Percentiles rank a stretch among this genome's conserved stretches.
Conservation (phyloP, 35 echinoderm and acorn worm species). For the Heliocidaris tuberculata region DNA sequence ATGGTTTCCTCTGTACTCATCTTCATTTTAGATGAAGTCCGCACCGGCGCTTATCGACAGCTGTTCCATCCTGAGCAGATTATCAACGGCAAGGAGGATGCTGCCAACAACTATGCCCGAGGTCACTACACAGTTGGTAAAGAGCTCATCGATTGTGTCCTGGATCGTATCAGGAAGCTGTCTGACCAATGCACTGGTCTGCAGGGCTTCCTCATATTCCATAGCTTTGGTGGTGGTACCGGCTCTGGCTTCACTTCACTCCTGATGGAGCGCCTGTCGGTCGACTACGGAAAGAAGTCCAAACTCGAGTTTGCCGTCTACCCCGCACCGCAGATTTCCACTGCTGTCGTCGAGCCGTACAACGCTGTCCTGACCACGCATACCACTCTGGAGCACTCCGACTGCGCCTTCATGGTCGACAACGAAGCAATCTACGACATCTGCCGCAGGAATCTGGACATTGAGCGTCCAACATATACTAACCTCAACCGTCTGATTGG, state of each 20-base stretch:
- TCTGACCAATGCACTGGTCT: conserved; percentile 55
- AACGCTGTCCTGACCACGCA: conserved; percentile 52
- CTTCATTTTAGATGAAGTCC: conserved; percentile 22
- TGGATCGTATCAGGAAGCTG: conserved; percentile 27
- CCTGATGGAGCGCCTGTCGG: conserved; percentile 53
- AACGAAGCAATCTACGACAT: conserved; percentile 55
- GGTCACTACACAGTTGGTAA: conserved; percentile 25
- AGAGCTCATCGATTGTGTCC: not conserved
- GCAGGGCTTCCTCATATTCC: conserved; percentile 55
- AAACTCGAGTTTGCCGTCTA: conserved; percentile 59
- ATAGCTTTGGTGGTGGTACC: conserved; percentile 51
- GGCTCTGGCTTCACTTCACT: conserved; percentile 58
- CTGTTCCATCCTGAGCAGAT: conserved; percentile 15
- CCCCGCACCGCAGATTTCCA: conserved; percentile 58
- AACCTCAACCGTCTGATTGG: conserved; percentile 48
- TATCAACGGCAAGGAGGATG: conserved; percentile 28
- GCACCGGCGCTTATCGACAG: not conserved
- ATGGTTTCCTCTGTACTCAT: not conserved
- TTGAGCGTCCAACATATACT: conserved; percentile 46
- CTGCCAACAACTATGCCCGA: conserved; percentile 20
- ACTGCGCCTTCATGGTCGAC: conserved; percentile 57
- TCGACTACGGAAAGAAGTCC: conserved; percentile 56
- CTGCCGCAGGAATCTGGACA: conserved; percentile 49
- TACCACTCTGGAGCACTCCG: conserved; percentile 50
- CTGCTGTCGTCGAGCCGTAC: conserved; percentile 61